A percentile compares a stretch with the other conserved stretches of the same genome.
These are phyloP conservation scores for Zoanthus sansibaricus DNA, from an alignment of 92 coral and sea anemone genomes.

Conservation along the genomic window DNA sequence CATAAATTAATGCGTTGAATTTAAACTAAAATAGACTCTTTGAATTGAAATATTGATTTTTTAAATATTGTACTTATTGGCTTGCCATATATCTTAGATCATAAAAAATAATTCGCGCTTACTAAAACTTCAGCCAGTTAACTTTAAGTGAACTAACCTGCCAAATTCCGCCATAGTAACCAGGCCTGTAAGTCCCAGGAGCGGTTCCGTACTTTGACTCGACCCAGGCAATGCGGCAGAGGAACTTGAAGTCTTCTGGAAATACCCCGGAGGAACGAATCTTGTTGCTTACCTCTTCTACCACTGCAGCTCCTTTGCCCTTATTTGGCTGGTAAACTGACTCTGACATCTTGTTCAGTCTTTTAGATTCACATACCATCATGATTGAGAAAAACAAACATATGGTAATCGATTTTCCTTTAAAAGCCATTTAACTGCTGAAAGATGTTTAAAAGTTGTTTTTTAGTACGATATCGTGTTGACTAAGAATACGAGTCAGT, in stretches of 20 bases:
- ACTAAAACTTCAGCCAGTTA: no score
- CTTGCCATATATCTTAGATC: no score
- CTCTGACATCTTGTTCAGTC: background rate
- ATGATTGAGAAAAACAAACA: conserved; percentile 7
- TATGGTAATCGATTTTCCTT: background rate
- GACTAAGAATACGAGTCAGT: no score
- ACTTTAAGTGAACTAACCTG: conserved; percentile 53
- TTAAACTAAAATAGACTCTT: no score
- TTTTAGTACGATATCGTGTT: no score
- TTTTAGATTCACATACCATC: background rate
- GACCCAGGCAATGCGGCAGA: conserved; percentile 86
- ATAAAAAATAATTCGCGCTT: no score
- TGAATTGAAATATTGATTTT: no score
- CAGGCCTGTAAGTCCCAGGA: conserved; percentile 64
- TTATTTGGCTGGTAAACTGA: background rate
- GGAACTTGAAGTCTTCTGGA: conserved; percentile 72
- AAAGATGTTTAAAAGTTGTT: background rate
- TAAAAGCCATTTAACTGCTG: background rate
- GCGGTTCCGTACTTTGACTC: conserved; percentile 79
- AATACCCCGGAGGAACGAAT: conserved; percentile 57
- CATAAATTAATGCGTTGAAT: no score
- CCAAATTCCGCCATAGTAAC: conserved; percentile 83
- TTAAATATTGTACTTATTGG: no score
- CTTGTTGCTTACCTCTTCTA: conserved; percentile 51
- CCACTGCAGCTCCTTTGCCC: conserved; percentile 65